Evolutionary conservation across 1,140 invertebrate species (phyloP).

Genomic region (Druon quercuslanigerum): DNA sequence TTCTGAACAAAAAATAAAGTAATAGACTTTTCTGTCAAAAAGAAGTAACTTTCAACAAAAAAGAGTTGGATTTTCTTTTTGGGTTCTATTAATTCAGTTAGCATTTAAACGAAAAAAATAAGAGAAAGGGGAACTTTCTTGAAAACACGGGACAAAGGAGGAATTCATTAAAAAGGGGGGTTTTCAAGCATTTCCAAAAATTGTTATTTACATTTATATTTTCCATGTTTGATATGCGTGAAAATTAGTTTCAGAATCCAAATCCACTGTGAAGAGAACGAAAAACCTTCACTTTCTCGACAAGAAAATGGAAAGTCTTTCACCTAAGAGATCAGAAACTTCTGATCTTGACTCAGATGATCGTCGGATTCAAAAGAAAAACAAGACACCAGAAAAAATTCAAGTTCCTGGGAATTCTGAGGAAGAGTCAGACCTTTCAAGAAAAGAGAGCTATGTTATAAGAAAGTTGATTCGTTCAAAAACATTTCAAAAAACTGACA

Average conservation of each 20-base stretch:
- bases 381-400: not conserved
- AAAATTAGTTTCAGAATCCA: not conserved
- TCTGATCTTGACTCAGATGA: slow-evolving; percentile 16
- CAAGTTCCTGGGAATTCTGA: not conserved
- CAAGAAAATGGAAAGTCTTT: not conserved
- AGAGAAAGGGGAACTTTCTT: too few species aligned
- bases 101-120: too few species aligned
- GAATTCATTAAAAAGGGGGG: too few species aligned
- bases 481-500: not conserved
- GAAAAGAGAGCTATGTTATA: not conserved
- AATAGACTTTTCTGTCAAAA: too few species aligned
- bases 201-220: too few species aligned
- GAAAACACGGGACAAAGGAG: too few species aligned
- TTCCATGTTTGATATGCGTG: not conserved
- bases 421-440: not conserved
- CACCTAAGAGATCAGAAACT: slow-evolving; percentile 1
- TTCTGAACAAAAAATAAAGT: too few species aligned
- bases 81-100: too few species aligned
- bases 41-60: too few species aligned
- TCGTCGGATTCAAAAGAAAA: not conserved
- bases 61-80: too few species aligned
- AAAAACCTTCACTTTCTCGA: not conserved
- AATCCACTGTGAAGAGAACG: not conserved
- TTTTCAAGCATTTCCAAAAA: too few species aligned
- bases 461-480: not conserved